Percentiles rank a stretch among this genome's conserved stretches.
Conservation (phyloP, 2,888 invertebrate genomes). For the Nomada ruficornis region DNA sequence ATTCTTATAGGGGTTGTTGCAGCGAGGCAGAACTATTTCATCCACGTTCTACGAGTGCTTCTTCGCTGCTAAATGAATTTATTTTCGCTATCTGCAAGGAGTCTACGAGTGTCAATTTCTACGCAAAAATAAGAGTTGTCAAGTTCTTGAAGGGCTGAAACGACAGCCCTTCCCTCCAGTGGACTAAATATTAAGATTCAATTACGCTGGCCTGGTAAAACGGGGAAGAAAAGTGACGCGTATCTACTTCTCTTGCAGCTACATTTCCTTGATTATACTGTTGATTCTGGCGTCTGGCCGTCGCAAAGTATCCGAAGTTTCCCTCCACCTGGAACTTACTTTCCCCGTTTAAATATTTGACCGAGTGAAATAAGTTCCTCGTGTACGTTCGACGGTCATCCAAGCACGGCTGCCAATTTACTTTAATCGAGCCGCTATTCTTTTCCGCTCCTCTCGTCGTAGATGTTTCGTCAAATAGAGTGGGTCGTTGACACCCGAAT, state of each 20-base stretch:
- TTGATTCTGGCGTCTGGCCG: slow-evolving; percentile 59
- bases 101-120: too few relatives aligned
- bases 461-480: neutral
- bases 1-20: too few relatives aligned
- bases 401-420: slow-evolving; percentile 29
- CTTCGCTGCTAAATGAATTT: too few relatives aligned
- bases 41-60: too few relatives aligned
- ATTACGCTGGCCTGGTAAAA: slow-evolving; percentile 21
- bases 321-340: slow-evolving; percentile 44
- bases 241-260: slow-evolving; percentile 28
- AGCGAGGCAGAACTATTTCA: too few relatives aligned
- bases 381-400: slow-evolving; percentile 41
- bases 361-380: slow-evolving; percentile 55
- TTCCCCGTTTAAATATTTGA: slow-evolving; percentile 62
- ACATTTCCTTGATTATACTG: slow-evolving; percentile 48
- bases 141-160: too few relatives aligned
- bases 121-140: too few relatives aligned
- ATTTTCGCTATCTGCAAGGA: too few relatives aligned
- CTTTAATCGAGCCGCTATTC: neutral
- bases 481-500: slow-evolving; percentile 10
- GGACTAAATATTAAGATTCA: slow-evolving; percentile 31
- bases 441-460: neutral
- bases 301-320: slow-evolving; percentile 58
- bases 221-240: slow-evolving; percentile 40
- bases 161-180: neutral